phyloP scores from a whole-genome alignment of 2,113 vertebrate species.

The Trematocara macrostoma region DNA sequence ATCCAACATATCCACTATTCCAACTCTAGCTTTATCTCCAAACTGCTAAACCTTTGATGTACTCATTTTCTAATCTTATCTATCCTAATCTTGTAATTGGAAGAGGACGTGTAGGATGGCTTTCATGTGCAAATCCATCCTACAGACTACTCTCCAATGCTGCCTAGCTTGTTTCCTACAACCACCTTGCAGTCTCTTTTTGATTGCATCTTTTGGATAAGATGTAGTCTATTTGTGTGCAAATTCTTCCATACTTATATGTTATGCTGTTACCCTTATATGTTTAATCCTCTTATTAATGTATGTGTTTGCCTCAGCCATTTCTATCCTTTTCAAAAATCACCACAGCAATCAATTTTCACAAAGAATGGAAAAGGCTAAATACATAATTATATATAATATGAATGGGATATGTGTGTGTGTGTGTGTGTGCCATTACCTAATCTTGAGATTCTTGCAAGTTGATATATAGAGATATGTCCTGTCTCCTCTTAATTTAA shows the following conservation, averaged over 20 bases:
- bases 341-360: background rate
- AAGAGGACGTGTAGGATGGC: background rate
- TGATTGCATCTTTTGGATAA: background rate
- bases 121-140: background rate
- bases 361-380: background rate
- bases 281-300: background rate
- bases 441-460: background rate
- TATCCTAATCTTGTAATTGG: background rate
- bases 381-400: background rate
- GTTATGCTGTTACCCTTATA: background rate
- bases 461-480: background rate
- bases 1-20: background rate
- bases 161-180: background rate
- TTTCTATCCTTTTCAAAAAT: background rate
- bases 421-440: background rate
- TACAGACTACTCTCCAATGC: background rate
- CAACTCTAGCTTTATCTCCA: background rate
- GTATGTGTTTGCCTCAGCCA: background rate
- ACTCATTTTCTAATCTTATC: background rate
- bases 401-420: background rate
- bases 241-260: background rate
- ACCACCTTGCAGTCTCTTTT: background rate
- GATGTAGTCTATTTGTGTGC: background rate
- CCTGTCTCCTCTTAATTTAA: background rate
- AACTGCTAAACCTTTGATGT: background rate